Percentiles rank a stretch among this genome's conserved stretches.
Evolutionary conservation across 2,888 invertebrate species (phyloP).

Genomic region (Bombylius discolor): DNA sequence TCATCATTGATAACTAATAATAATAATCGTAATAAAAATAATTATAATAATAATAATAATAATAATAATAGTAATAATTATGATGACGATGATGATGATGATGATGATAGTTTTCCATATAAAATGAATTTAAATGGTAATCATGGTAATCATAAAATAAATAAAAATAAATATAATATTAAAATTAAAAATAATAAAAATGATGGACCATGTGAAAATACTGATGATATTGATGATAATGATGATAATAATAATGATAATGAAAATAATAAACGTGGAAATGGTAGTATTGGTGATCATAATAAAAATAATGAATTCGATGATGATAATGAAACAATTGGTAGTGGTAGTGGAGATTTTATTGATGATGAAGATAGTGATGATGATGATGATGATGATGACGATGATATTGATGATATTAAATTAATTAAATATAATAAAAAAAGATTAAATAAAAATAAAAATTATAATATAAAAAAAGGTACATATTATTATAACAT

Average conservation of each 20-base stretch:
- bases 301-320: slow-evolving; percentile 8
- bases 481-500: not conserved
- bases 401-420: not conserved
- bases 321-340: slow-evolving; percentile 12
- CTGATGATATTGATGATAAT: not conserved
- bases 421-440: not conserved
- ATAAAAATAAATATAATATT: not conserved
- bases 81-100: no score
- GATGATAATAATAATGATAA: not conserved
- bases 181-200: not conserved
- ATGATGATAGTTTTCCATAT: no score
- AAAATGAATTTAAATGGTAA: not conserved
- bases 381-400: not conserved
- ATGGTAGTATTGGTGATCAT: not conserved
- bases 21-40: not conserved
- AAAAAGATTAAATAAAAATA: not conserved
- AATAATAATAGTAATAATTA: not conserved
- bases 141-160: not conserved
- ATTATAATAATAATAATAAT: not conserved
- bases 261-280: not conserved
- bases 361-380: slow-evolving; percentile 8
- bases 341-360: slow-evolving; percentile 20
- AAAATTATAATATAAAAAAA: not conserved
- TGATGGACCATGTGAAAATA: not conserved
- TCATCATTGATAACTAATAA: no score